Percentiles rank a stretch among this genome's conserved stretches.
These are phyloP conservation scores for Trematomus loennbergii DNA, from an alignment of 2,113 vertebrate genomes.

Conservation along the genomic window DNA sequence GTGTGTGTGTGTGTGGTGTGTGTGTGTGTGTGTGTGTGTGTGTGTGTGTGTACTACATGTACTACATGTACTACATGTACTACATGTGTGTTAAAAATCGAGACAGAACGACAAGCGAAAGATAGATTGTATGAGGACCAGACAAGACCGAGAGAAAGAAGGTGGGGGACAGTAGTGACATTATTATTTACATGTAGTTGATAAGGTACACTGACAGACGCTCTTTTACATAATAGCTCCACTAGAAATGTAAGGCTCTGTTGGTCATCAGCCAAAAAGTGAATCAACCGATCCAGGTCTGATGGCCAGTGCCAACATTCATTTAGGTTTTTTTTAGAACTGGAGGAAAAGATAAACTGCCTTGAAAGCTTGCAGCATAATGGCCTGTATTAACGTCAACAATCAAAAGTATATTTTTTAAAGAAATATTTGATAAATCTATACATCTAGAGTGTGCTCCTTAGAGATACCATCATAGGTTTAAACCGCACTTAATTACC, in stretches of 20 bases:
- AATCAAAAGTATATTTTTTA: not conserved
- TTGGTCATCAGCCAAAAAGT: slow-evolving; percentile 46
- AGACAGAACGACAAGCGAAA: not conserved
- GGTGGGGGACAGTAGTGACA: not conserved
- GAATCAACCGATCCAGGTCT: slow-evolving; percentile 34
- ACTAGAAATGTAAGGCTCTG: slow-evolving; percentile 17
- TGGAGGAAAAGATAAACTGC: slow-evolving; percentile 15
- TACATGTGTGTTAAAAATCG: not conserved
- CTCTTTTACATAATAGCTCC: slow-evolving; percentile 23
- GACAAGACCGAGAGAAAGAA: not conserved
- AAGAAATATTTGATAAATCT: too few relatives aligned
- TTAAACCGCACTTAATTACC: not conserved
- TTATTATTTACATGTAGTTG: slow-evolving; percentile 4
- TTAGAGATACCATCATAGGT: too few relatives aligned
- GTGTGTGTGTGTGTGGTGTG: not conserved
- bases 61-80: too few relatives aligned
- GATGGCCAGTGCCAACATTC: slow-evolving; percentile 38
- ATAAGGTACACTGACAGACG: not conserved
- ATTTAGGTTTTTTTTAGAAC: slow-evolving; percentile 35
- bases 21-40: too few relatives aligned
- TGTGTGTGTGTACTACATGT: not conserved
- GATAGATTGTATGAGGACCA: not conserved
- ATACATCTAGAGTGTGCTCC: too few relatives aligned
- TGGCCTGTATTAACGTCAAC: too few relatives aligned
- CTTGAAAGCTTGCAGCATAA: slow-evolving; percentile 5